Evolutionary conservation across 2,888 invertebrate genomes (phyloP).

Genomic region (Baronia brevicornis): DNA sequence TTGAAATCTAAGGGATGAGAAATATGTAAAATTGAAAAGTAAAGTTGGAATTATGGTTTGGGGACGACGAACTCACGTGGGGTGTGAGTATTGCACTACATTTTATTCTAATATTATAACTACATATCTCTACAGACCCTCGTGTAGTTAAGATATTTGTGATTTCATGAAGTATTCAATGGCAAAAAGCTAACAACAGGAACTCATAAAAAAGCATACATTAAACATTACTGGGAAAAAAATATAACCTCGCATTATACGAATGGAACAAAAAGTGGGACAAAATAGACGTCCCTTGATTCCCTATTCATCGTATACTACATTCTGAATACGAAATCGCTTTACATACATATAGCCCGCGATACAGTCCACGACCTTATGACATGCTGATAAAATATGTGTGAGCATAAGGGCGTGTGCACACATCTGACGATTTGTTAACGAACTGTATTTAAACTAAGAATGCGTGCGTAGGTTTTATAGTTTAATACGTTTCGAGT

Average conservation of each 20-base stretch:
- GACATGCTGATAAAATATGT: too few species aligned
- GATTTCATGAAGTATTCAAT: too few species aligned
- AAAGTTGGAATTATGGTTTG: slow-evolving; percentile 10
- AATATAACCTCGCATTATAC: slow-evolving; percentile 2
- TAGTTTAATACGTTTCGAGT: too few species aligned
- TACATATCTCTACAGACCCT: too few species aligned
- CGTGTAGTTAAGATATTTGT: too few species aligned
- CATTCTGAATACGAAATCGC: slow-evolving; percentile 7
- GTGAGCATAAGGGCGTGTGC: too few species aligned
- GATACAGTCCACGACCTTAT: slow-evolving; percentile 10
- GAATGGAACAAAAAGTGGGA: slow-evolving; percentile 7
- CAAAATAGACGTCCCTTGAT: slow-evolving; percentile 6
- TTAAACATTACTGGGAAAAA: slow-evolving; percentile 9
- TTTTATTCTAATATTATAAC: slow-evolving; percentile 3
- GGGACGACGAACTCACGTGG: slow-evolving; percentile 13
- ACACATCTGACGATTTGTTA: too few species aligned
- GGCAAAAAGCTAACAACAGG: too few species aligned
- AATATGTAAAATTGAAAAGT: slow-evolving; percentile 21
- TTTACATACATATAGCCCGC: too few species aligned
- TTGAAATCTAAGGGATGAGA: slow-evolving; percentile 21
- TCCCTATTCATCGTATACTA: slow-evolving; percentile 7
- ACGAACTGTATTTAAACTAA: too few species aligned
- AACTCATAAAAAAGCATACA: slow-evolving; percentile 13
- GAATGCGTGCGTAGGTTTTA: too few species aligned
- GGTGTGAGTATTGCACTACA: slow-evolving; percentile 2